These are phyloP conservation scores for Cinclus mexicanus DNA, from an alignment of 2,113 vertebrate genomes.

Conservation along the genomic window DNA sequence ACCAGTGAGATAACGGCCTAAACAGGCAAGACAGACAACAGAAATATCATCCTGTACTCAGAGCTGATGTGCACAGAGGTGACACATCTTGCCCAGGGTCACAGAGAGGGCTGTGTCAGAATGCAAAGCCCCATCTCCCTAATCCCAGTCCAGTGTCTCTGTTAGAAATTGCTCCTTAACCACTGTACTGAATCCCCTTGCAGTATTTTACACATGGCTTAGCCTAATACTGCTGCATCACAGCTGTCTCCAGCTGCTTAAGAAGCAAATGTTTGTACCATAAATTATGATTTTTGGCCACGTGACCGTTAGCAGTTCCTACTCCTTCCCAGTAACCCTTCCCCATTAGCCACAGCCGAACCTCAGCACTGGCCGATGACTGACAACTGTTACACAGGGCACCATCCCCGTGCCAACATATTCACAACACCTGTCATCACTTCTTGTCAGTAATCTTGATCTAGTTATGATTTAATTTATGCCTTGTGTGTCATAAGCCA, in stretches of 20 bases:
- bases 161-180: not conserved
- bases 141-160: not conserved
- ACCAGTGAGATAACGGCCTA: not conserved
- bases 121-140: not conserved
- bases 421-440: constrained; percentile 78
- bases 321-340: not conserved
- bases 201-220: not conserved
- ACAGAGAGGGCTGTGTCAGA: constrained; percentile 33
- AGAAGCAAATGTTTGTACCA: not conserved
- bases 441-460: constrained; percentile 64
- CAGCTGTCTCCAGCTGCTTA: not conserved
- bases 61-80: constrained; percentile 1
- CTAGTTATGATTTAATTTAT: constrained; percentile 72
- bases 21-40: constrained; percentile 38
- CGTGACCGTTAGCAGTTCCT: not conserved
- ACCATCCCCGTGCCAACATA: constrained; percentile 48
- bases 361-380: constrained; percentile 48
- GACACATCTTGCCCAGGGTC: constrained; percentile 39
- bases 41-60: not conserved
- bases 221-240: not conserved
- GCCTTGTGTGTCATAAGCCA: constrained; percentile 52
- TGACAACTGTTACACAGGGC: constrained; percentile 66
- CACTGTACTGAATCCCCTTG: not conserved
- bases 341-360: not conserved
- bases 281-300: not conserved